Conservation (phyloP, 2,888 invertebrate species). For the Scaptomyza flava region DNA sequence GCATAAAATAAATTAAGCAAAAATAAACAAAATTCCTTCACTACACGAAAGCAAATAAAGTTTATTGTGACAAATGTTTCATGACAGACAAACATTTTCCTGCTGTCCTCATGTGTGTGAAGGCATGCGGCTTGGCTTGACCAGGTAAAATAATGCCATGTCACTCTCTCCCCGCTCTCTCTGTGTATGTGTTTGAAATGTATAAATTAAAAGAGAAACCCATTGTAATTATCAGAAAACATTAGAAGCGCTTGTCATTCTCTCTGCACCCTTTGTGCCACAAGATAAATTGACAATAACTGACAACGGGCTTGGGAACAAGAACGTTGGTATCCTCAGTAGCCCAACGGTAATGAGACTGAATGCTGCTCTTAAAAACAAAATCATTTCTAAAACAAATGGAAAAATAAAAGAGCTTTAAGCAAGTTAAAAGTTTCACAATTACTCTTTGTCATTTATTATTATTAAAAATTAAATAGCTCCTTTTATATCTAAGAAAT, state of each 20-base stretch:
- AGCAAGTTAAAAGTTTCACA: not conserved
- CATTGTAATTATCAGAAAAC: conserved; percentile 73
- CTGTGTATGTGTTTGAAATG: conserved; percentile 13
- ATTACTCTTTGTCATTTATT: too few relatives aligned
- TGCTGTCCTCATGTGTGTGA: conserved; percentile 26
- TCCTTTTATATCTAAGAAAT: too few relatives aligned
- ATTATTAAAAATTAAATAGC: too few relatives aligned
- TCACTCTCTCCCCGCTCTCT: not conserved
- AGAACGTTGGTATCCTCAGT: not conserved
- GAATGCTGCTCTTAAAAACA: not conserved
- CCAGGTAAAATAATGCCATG: conserved; percentile 32
- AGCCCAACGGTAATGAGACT: not conserved
- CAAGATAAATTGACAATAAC: conserved; percentile 61
- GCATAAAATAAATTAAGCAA: conserved; percentile 26
- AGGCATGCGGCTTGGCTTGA: conserved; percentile 27
- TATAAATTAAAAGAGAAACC: conserved; percentile 52
- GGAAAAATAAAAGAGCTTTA: not conserved
- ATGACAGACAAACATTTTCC: conserved; percentile 71
- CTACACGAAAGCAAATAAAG: conserved; percentile 74
- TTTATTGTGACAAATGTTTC: conserved; percentile 80
- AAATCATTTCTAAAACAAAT: too few relatives aligned
- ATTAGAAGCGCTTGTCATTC: conserved; percentile 56
- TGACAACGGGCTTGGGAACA: conserved; percentile 38
- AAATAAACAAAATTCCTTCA: conserved; percentile 38
- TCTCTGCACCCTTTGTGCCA: conserved; percentile 19